Percentiles rank a stretch among this genome's conserved stretches.
phyloP scores from a whole-genome alignment of 2,113 vertebrate genomes.

The Cheirogaleus medius region DNA sequence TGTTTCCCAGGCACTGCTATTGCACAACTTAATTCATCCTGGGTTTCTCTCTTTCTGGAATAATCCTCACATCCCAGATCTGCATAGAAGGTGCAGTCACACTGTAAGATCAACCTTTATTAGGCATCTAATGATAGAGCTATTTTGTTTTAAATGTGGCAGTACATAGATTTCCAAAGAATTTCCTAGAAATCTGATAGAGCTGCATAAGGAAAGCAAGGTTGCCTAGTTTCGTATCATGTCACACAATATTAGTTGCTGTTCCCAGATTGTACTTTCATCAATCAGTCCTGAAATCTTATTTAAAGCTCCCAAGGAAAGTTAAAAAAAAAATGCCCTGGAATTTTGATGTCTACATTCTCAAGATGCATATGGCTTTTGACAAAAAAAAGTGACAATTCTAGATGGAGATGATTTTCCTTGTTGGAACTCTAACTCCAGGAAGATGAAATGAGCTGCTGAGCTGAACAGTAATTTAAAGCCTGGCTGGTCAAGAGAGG shows the following conservation, averaged over 20 bases:
- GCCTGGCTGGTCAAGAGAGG: not conserved
- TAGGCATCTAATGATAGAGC: not conserved
- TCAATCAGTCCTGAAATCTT: not conserved
- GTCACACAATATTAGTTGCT: not conserved
- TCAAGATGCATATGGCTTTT: not conserved
- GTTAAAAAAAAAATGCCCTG: not conserved
- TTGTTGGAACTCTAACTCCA: not conserved
- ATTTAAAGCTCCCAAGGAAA: not conserved
- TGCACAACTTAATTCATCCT: not conserved
- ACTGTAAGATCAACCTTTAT: not conserved
- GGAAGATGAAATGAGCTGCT: not conserved
- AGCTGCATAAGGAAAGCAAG: not conserved
- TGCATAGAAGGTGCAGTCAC: not conserved
- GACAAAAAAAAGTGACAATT: not conserved
- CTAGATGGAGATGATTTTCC: not conserved
- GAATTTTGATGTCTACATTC: not conserved
- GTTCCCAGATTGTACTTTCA: not conserved
- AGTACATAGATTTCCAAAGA: not conserved
- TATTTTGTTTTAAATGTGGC: not conserved
- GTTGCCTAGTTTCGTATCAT: not conserved
- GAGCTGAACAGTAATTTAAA: not conserved
- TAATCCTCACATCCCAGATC: not conserved
- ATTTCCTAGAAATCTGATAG: not conserved
- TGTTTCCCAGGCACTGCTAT: not conserved
- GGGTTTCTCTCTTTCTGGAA: not conserved